A percentile compares a stretch with the other conserved stretches of the same genome.
Evolutionary conservation across 2,888 invertebrate species (phyloP).

Genomic region (Mesorhabditis spiculigera): DNA sequence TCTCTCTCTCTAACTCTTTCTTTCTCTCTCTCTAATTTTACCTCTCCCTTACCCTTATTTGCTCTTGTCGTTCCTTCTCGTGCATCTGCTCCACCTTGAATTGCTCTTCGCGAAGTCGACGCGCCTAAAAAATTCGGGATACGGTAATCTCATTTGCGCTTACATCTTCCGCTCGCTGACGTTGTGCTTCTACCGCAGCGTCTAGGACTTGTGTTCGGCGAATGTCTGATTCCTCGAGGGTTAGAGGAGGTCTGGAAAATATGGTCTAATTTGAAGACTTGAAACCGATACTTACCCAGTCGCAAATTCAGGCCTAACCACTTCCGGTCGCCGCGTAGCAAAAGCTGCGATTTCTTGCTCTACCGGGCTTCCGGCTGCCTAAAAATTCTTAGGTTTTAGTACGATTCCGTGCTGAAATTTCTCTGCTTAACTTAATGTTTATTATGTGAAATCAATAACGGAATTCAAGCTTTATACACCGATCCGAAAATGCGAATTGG

Average conservation of each 20-base stretch:
- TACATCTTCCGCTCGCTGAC: not conserved
- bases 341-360: not conserved
- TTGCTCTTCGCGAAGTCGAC: constrained; percentile 22
- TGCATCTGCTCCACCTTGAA: constrained; percentile 13
- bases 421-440: no score
- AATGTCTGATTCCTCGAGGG: not conserved
- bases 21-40: constrained; percentile 22
- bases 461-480: no score
- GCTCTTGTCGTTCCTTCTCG: constrained; percentile 20
- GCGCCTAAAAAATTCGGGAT: constrained; percentile 17
- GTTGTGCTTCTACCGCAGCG: not conserved
- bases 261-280: no score
- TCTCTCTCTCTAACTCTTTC: no score
- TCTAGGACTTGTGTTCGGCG: not conserved
- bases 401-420: no score
- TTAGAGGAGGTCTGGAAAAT: not conserved
- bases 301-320: not conserved
- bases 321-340: not conserved
- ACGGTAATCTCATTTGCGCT: not conserved
- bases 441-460: no score
- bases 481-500: no score
- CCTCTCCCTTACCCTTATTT: constrained; percentile 18
- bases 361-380: not conserved
- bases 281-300: not conserved
- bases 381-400: not conserved